These are phyloP conservation scores for Scaptomyza montana DNA, from an alignment of 1,140 invertebrate genomes.

Conservation along the genomic window DNA sequence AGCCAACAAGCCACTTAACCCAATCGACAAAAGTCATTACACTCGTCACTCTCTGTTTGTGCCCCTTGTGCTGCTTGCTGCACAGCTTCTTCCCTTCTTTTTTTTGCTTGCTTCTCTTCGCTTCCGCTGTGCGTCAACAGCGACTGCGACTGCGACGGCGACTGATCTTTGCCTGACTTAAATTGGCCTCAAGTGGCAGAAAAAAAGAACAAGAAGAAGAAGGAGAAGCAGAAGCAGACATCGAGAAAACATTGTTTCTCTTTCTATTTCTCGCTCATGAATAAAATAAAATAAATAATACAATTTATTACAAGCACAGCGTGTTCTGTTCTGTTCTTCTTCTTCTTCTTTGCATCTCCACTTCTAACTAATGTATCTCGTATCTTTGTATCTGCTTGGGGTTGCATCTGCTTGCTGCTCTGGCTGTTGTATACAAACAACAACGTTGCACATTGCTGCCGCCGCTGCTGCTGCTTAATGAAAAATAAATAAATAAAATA, in stretches of 20 bases:
- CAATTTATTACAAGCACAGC: constrained; percentile 71
- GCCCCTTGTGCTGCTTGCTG: not conserved
- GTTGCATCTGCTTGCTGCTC: constrained; percentile 53
- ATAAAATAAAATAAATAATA: constrained; percentile 82
- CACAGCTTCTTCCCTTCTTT: constrained; percentile 20
- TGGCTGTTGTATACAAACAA: constrained; percentile 48
- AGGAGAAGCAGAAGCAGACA: constrained; percentile 2
- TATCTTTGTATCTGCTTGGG: not conserved
- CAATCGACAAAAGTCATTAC: constrained; percentile 82
- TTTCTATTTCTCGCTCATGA: constrained; percentile 7
- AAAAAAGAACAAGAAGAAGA: not conserved
- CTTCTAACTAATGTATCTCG: constrained; percentile 29
- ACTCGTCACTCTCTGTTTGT: constrained; percentile 69
- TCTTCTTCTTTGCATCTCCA: constrained; percentile 11
- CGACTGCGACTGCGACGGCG: constrained; percentile 34
- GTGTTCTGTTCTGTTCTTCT: constrained; percentile 40
- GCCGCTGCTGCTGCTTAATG: constrained; percentile 14
- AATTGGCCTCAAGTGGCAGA: constrained; percentile 57
- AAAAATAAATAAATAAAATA: constrained; percentile 80
- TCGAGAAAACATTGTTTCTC: not conserved
- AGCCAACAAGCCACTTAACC: constrained; percentile 81
- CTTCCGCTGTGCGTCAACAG: constrained; percentile 62
- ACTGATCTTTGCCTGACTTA: constrained; percentile 51
- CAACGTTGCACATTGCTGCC: constrained; percentile 24
- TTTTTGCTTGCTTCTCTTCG: constrained; percentile 17